Evolutionary conservation across 1,140 invertebrate genomes (phyloP).

Genomic region (Dendrolimus punctatus): DNA sequence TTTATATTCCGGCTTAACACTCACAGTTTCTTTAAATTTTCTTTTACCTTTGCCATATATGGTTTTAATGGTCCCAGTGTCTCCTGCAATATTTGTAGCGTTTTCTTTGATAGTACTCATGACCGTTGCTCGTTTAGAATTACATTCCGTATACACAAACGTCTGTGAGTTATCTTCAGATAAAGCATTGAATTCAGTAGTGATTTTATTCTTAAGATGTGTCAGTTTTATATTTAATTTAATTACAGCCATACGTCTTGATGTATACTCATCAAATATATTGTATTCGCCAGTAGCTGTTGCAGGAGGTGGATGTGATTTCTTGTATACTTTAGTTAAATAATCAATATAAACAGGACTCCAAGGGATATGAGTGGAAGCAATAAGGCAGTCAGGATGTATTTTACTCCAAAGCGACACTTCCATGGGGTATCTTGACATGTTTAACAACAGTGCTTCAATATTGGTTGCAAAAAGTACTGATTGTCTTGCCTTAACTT

Average conservation of each 20-base stretch:
- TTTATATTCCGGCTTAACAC: not conserved
- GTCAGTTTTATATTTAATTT: constrained; percentile 37
- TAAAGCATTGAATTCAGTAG: constrained; percentile 12
- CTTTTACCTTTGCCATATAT: constrained; percentile 13
- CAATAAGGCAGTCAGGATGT: constrained; percentile 24
- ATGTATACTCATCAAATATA: constrained; percentile 29
- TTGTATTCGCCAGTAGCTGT: constrained; percentile 24
- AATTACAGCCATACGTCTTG: constrained; percentile 33
- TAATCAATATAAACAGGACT: constrained; percentile 27
- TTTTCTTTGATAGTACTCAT: constrained; percentile 8
- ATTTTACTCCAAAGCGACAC: constrained; percentile 32
- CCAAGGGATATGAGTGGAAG: constrained; percentile 35
- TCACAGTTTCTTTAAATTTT: constrained; percentile 6
- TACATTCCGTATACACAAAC: constrained; percentile 14
- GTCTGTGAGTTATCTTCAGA: constrained; percentile 14
- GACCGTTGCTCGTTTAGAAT: constrained; percentile 9
- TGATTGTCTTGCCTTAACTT: constrained; percentile 22
- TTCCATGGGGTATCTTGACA: constrained; percentile 39
- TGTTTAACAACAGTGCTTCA: constrained; percentile 27
- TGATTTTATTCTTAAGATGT: constrained; percentile 20
- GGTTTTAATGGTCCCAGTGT: constrained; percentile 18
- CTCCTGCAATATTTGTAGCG: not conserved
- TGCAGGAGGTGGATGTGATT: constrained; percentile 12
- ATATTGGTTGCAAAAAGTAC: constrained; percentile 28
- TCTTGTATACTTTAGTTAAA: constrained; percentile 23